Evolutionary conservation across 1,140 invertebrate species (phyloP), one percentile per base, ranked within the genome.

Genomic region (Hesperophylax magnus): DNA sequence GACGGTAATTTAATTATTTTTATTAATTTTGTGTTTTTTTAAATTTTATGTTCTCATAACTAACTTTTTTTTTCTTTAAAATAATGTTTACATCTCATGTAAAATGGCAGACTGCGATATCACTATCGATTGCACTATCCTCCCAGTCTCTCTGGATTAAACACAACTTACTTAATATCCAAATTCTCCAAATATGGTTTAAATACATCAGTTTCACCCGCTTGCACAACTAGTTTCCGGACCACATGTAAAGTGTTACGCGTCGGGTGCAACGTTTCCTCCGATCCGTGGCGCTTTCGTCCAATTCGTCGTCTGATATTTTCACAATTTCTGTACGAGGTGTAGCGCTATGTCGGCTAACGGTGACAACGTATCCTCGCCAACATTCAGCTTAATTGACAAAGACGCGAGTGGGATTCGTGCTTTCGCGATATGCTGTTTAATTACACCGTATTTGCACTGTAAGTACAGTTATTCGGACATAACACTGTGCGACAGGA

Each of bases 381-480:
- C 54, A 18, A 20, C 39, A 14, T 47, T 47, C 39, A 47, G 39
- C 39, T 14, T 47, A 47, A 47, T 47, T 47, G 39, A 47, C 39
- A 47, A 47, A 47, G 39, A 47, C 39, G 39, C 39, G 39, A 47
- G 39, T 8, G 39, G 39, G 39, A 47, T 47, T 47, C 39, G 58
- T 34, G 52, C 22, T 27, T 24, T 56, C 52, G 34, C 74, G 79
- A 82, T 56, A 82, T 82, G 81, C 31, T 34, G 72, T 63, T 77
- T 79, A 65, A 82, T 61, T 53, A 58, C 17, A 14, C 78, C 20
- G 24, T 77, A 63, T 76, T 77, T 53, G 58, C 52, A 56, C 27
- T 82, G 81, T 82, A 72, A 82, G 81, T 82, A 75, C 4, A 34
- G 69, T 54, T 52, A 77, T 27, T 54, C 69, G 47, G 15, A 22